These are phyloP conservation scores for Premnoplex brunnescens DNA, from an alignment of 2,797 vertebrate species.

Conservation along the genomic window DNA sequence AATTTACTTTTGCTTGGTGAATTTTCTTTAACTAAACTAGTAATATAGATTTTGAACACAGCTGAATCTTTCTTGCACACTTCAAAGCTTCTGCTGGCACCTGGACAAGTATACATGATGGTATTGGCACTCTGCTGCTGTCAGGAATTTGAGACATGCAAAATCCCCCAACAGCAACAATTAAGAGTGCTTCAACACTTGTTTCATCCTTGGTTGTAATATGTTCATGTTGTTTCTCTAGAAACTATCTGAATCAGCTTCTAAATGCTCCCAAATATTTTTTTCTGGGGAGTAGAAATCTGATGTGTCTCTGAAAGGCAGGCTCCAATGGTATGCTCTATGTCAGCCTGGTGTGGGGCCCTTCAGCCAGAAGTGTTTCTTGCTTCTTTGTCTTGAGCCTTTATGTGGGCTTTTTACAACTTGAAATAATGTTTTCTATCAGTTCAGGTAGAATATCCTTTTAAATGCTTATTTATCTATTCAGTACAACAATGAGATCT, in stretches of 20 bases:
- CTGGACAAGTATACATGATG: not conserved
- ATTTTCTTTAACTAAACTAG: not conserved
- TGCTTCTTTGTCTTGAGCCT: not conserved
- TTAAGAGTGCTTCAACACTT: not conserved
- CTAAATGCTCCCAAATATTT: not conserved
- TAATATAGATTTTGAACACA: not conserved
- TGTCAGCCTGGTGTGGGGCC: not conserved
- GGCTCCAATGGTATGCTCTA: not conserved
- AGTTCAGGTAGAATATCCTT: not conserved
- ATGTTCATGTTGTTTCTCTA: not conserved
- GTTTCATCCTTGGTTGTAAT: not conserved
- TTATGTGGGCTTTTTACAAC: not conserved
- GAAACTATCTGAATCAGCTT: not conserved
- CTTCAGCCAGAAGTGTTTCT: not conserved
- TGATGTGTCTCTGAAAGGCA: not conserved
- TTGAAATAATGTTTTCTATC: not conserved
- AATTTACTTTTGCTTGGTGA: not conserved
- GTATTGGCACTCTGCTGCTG: not conserved
- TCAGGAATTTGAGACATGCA: not conserved
- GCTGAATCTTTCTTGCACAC: not conserved
- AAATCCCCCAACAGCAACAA: not conserved
- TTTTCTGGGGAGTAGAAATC: not conserved
- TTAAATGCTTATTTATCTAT: not conserved
- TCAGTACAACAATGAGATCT: not conserved
- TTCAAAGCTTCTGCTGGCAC: not conserved